Evolutionary conservation across 2,888 invertebrate genomes (phyloP).

Genomic region (Sericinus montela): DNA sequence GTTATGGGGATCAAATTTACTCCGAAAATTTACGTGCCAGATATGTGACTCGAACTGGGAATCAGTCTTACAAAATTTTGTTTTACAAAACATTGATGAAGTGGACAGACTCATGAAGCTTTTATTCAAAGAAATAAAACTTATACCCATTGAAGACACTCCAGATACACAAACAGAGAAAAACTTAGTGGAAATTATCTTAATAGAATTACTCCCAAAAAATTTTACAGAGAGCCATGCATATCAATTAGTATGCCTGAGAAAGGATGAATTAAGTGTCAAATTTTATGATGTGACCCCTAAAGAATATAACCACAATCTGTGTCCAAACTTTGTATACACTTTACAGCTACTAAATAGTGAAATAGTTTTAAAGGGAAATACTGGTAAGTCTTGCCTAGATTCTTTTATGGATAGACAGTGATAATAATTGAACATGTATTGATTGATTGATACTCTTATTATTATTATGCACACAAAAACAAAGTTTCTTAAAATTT

Average conservation of each 20-base stretch:
- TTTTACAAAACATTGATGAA: conserved; percentile 25
- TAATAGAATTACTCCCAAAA: conserved; percentile 60
- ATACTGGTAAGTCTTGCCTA: conserved; percentile 44
- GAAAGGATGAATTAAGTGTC: conserved; percentile 51
- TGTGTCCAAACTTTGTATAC: conserved; percentile 74
- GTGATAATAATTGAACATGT: neutral
- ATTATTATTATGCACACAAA: too few species aligned
- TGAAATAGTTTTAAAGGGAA: conserved; percentile 56
- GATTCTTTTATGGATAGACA: neutral
- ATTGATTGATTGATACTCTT: too few species aligned
- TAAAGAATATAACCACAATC: conserved; percentile 41
- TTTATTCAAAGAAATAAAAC: conserved; percentile 23
- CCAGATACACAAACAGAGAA: conserved; percentile 11
- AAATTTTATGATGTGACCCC: conserved; percentile 71
- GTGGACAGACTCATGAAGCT: conserved; percentile 22
- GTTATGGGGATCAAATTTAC: conserved; percentile 76
- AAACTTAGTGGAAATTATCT: conserved; percentile 35
- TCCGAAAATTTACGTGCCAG: conserved; percentile 29
- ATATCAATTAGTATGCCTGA: conserved; percentile 53
- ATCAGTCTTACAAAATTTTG: conserved; percentile 13
- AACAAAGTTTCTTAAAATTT: too few species aligned
- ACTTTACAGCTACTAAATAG: conserved; percentile 53
- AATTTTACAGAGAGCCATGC: conserved; percentile 48
- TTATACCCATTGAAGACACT: conserved; percentile 14
- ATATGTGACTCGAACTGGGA: conserved; percentile 11